phyloP scores from a whole-genome alignment of 2,797 vertebrate genomes.

The Emydoidea blandingii region DNA sequence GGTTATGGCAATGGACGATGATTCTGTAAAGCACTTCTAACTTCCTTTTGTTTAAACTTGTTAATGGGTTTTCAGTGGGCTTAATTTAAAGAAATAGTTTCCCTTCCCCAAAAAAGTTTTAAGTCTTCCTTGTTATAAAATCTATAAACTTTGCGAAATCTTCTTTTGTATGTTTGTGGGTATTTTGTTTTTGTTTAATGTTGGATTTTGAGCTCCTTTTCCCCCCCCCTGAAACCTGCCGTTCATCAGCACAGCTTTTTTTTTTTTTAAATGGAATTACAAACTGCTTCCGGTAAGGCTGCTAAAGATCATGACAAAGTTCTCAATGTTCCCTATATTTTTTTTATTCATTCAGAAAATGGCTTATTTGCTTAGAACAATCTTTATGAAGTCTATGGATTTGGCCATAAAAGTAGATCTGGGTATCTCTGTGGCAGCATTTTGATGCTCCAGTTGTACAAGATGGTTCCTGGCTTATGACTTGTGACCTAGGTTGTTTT shows the following conservation, averaged over 20 bases:
- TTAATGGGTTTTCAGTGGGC: slow-evolving; percentile 43
- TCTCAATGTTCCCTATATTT: not conserved
- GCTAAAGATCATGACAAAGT: not conserved
- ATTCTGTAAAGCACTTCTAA: slow-evolving; percentile 79
- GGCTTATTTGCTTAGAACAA: slow-evolving; percentile 70
- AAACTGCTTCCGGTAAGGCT: slow-evolving; percentile 42
- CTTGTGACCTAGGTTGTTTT: not conserved
- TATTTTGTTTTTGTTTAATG: slow-evolving; percentile 34
- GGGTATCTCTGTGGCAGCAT: slow-evolving; percentile 36
- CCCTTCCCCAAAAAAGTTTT: slow-evolving; percentile 32
- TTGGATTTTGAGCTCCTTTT: slow-evolving; percentile 11
- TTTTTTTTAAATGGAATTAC: not conserved
- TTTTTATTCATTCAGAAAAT: not conserved
- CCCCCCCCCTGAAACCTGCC: not conserved
- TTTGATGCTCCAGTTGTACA: not conserved
- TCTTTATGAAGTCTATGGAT: slow-evolving; percentile 57
- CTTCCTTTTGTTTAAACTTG: not conserved
- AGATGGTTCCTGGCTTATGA: not conserved
- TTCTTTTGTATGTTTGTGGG: slow-evolving; percentile 33
- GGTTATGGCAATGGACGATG: slow-evolving; percentile 96
- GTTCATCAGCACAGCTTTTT: slow-evolving; percentile 18
- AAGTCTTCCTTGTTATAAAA: slow-evolving; percentile 64
- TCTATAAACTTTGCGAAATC: slow-evolving; percentile 52
- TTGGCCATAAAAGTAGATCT: slow-evolving; percentile 34
- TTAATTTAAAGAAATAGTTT: slow-evolving; percentile 79